Evolutionary conservation across 2,888 invertebrate species (phyloP).

Genomic region (Platerodrilus igneus): DNA sequence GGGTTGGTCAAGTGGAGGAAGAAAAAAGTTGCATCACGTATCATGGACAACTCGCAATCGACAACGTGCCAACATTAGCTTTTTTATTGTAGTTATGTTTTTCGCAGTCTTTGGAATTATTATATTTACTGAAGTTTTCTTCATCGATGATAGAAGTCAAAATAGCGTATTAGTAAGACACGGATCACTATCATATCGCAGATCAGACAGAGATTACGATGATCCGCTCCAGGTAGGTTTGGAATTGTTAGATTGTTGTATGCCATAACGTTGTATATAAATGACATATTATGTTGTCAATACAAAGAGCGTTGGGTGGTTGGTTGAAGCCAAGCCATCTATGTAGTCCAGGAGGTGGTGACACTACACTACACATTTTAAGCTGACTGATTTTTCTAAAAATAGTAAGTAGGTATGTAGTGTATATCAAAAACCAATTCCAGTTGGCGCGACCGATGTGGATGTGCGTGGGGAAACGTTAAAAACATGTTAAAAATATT

Average conservation of each 20-base stretch:
- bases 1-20: conserved; percentile 41
- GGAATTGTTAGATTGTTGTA: too few species aligned
- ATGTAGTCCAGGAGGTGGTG: too few species aligned
- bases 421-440: too few species aligned
- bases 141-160: conserved; percentile 60
- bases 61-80: conserved; percentile 82
- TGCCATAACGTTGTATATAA: neutral
- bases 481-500: too few species aligned
- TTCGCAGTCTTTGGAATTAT: conserved; percentile 85
- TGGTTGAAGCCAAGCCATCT: too few species aligned
- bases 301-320: too few species aligned
- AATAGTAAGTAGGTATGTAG: too few species aligned
- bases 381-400: too few species aligned
- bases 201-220: conserved; percentile 60
- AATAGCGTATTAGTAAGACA: conserved; percentile 52
- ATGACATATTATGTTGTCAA: neutral
- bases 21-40: conserved; percentile 36
- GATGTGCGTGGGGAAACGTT: too few species aligned
- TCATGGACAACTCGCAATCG: conserved; percentile 51
- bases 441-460: too few species aligned
- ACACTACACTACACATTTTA: too few species aligned
- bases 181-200: conserved; percentile 50
- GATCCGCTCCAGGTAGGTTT: conserved; percentile 55
- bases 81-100: conserved; percentile 86
- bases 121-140: conserved; percentile 78